Base-by-base conservation (phyloP, 1,140 invertebrate genomes). In the Ips nitidus region DNA sequence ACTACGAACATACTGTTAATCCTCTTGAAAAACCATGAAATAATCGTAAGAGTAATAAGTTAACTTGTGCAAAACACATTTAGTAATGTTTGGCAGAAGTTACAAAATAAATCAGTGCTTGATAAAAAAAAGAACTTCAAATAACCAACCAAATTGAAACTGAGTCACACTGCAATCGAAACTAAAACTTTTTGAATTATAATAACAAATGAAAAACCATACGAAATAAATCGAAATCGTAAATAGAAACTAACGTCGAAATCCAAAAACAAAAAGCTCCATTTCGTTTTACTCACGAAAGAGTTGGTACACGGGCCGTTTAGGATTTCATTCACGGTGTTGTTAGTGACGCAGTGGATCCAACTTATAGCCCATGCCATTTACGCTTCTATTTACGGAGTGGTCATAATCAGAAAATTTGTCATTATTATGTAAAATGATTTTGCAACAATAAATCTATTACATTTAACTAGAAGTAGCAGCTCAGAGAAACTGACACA, bases 101-200 rank as follows among this genome's bases (percentile, higher is more conserved):
- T 22, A 66, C 62, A 66, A 75, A 75, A 70, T 70, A 71, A 73
- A 73, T 73, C 73, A 76, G 75, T 76, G 70, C 73, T 71, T 76
- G 74, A 75, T 75, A 75, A 75, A 75, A 70, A 22, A 71, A 71
- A 71, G 64, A 66, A 71, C 63, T 66, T 62, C 61, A 56, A 64
- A 47, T 38, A 70, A 66, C 39, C 42, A 65, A 72, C 64, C 52
- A 72, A 72, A 72, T 69, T 72, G 61, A 59, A 59, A 41, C 7
- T 7, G 7, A 72, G 58, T 58, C 52, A 60, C 41, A 64, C 43
- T 41, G 57, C 52, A 72, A 72, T 42, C 5, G 53, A 69, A 68
- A 69, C 41, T 62, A 50, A 55, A 61, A 53, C 60, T 45, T 65
- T 63, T 41, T 66, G 57, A 68, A 73, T 50, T 63, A 73, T 53